A percentile compares a stretch with the other conserved stretches of the same genome.
These are phyloP conservation scores for Sorex araneus DNA, from an alignment of 2,113 vertebrate genomes.

Conservation along the genomic window DNA sequence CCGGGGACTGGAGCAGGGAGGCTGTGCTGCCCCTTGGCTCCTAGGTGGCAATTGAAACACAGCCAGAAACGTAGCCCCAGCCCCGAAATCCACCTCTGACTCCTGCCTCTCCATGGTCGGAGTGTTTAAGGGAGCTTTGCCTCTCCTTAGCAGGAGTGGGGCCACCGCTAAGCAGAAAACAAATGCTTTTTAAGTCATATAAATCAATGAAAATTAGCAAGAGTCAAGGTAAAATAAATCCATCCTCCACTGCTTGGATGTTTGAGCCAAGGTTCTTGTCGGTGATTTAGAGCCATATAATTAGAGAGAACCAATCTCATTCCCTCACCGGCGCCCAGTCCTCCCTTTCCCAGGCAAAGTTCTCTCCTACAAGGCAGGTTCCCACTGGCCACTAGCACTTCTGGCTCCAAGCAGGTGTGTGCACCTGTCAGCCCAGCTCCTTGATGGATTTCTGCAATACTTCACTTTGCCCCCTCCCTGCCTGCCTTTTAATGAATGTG, in stretches of 20 bases:
- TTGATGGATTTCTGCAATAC: conserved; percentile 76
- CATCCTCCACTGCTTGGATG: conserved; percentile 78
- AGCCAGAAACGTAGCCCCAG: conserved; percentile 10
- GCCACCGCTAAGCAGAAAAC: conserved; percentile 81
- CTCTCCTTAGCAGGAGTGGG: conserved; percentile 64
- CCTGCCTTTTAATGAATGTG: conserved; percentile 54
- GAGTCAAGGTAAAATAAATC: conserved; percentile 82
- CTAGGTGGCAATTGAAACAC: not conserved
- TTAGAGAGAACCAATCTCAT: conserved; percentile 71
- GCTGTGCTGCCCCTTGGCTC: not conserved
- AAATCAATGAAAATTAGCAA: conserved; percentile 87
- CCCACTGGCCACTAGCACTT: not conserved
- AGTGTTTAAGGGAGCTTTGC: conserved; percentile 56
- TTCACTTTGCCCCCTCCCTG: conserved; percentile 54
- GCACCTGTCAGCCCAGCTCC: conserved; percentile 68
- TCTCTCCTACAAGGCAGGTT: conserved; percentile 36
- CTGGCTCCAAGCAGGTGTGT: conserved; percentile 71
- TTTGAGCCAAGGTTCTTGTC: conserved; percentile 78
- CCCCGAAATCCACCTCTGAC: conserved; percentile 50
- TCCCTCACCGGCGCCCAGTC: not conserved
- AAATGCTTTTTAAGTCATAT: conserved; percentile 82
- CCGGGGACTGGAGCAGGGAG: not conserved
- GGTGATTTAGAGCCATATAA: conserved; percentile 85
- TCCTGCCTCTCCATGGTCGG: conserved; percentile 30
- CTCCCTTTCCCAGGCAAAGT: conserved; percentile 49